These are phyloP conservation scores for Clarias fuscus DNA, from an alignment of 2,797 vertebrate species.

Conservation along the genomic window DNA sequence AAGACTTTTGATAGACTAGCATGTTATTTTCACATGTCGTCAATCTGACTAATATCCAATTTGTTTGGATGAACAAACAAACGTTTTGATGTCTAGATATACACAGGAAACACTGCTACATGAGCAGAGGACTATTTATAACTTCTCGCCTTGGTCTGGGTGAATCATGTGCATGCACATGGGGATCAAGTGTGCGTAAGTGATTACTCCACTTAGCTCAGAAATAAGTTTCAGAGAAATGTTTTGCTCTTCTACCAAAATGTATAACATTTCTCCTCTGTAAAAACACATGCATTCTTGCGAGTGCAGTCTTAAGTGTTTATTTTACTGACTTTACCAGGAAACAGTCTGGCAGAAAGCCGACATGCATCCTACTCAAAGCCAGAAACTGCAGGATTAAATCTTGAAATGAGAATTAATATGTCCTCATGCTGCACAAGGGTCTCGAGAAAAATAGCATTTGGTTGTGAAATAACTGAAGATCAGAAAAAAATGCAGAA, in stretches of 20 bases:
- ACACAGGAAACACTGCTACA: constrained; percentile 52
- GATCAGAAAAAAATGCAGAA: not conserved
- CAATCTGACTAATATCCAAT: not conserved
- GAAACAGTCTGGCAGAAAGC: not conserved
- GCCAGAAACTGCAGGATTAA: not conserved
- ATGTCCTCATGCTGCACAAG: not conserved
- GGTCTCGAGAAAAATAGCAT: not conserved
- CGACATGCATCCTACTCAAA: too few relatives aligned
- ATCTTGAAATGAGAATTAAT: constrained; percentile 2
- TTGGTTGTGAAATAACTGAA: not conserved
- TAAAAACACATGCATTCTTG: not conserved
- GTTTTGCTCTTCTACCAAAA: not conserved
- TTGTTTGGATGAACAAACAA: not conserved
- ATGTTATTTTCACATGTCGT: too few relatives aligned
- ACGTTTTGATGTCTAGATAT: not conserved
- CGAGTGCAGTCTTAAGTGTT: not conserved
- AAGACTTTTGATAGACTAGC: not conserved
- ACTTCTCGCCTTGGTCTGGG: constrained; percentile 42
- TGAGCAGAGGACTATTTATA: constrained; percentile 66
- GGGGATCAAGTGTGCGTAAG: constrained; percentile 37
- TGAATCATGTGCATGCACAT: constrained; percentile 49
- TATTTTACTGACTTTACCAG: not conserved
- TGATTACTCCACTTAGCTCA: constrained; percentile 8
- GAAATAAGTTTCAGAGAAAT: constrained; percentile 18
- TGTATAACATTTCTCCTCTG: not conserved